Evolutionary conservation across 2,888 invertebrate species (phyloP).

Genomic region (Caenorhabditis sp.): DNA sequence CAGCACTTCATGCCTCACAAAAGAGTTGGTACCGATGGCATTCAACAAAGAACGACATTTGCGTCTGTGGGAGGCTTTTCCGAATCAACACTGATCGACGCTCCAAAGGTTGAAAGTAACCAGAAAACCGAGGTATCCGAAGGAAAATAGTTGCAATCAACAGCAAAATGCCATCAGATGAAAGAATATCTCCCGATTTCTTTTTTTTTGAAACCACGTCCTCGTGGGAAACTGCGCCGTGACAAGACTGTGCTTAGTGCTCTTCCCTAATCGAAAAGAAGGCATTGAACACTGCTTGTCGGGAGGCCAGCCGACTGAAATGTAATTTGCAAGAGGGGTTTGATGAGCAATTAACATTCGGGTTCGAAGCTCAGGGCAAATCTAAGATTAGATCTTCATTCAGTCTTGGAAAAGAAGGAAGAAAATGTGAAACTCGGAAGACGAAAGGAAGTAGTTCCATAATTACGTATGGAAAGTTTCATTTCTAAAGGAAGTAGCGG

Average conservation of each 20-base stretch:
- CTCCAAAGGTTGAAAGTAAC: too few relatives aligned
- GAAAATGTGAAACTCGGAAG: slow-evolving; percentile 3
- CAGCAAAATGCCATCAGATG: too few relatives aligned
- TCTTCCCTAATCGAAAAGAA: slow-evolving; percentile 18
- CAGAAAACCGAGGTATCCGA: too few relatives aligned
- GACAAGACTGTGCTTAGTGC: too few relatives aligned
- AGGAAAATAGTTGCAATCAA: too few relatives aligned
- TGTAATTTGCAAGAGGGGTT: slow-evolving; percentile 53
- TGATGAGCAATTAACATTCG: slow-evolving; percentile 56
- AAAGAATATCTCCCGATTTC: slow-evolving; percentile 3
- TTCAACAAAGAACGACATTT: slow-evolving; percentile 20
- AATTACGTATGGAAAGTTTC: slow-evolving; percentile 46
- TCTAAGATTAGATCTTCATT: slow-evolving; percentile 42
- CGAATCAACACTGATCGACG: too few relatives aligned
- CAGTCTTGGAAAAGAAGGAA: neutral
- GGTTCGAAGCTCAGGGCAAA: slow-evolving; percentile 42
- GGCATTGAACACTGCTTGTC: slow-evolving; percentile 34
- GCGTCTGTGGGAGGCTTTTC: neutral
- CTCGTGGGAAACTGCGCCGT: neutral
- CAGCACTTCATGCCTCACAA: slow-evolving; percentile 41
- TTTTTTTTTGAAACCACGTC: neutral
- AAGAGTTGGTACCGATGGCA: slow-evolving; percentile 35
- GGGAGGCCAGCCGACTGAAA: slow-evolving; percentile 24
- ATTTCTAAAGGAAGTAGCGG: slow-evolving; percentile 17
- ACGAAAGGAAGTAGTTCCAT: slow-evolving; percentile 42